Evolutionary conservation across 2,888 invertebrate genomes (phyloP).

Genomic region (Malacosoma neustria): DNA sequence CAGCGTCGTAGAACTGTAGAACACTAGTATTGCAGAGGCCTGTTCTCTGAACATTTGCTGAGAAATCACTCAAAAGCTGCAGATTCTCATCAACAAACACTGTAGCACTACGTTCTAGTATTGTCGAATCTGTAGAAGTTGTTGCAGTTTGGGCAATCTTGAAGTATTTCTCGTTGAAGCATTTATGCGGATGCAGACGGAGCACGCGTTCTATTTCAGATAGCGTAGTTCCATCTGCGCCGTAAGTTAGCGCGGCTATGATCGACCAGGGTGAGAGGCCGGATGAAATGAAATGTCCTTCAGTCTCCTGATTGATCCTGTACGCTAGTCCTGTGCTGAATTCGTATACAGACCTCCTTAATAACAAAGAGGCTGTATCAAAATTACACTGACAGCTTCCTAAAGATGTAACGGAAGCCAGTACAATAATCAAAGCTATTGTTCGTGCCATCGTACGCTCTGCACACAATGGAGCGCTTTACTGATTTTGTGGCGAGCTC

Average conservation of each 20-base stretch:
- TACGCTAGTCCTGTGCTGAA: conserved; percentile 29
- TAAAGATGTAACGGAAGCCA: conserved; percentile 15
- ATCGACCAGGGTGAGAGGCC: conserved; percentile 51
- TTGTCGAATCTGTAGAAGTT: conserved; percentile 18
- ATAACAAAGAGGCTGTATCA: conserved; percentile 18
- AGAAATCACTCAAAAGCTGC: conserved; percentile 26
- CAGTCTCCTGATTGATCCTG: conserved; percentile 38
- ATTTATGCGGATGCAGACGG: conserved; percentile 31
- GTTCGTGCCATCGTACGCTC: not conserved
- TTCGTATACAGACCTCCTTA: conserved; percentile 35
- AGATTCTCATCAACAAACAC: conserved; percentile 37
- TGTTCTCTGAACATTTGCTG: conserved; percentile 17
- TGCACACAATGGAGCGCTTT: not conserved
- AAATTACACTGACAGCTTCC: conserved; percentile 24
- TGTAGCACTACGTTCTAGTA: conserved; percentile 37
- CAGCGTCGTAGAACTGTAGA: conserved; percentile 29
- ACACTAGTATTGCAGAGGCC: conserved; percentile 30
- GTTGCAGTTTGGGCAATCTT: conserved; percentile 27
- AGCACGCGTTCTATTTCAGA: conserved; percentile 36
- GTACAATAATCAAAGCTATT: not conserved
- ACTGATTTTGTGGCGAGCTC: not conserved
- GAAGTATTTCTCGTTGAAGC: conserved; percentile 47
- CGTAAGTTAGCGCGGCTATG: conserved; percentile 38
- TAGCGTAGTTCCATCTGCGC: conserved; percentile 37
- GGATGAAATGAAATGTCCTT: conserved; percentile 49